Evolutionary conservation across 2,113 vertebrate genomes (phyloP).

Genomic region (cattle (Bos taurus)): ARS-UCD2.0 NC_037357.1:40466001-40466500

Average conservation of each 20-base stretch:
- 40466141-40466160: no score
- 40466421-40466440: neutral
- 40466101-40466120: no score
- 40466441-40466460: neutral
- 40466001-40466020: no score
- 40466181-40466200: no score
- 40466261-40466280: conserved; percentile 52
- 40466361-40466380: conserved; percentile 36
- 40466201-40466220: no score
- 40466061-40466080: no score
- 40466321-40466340: conserved; percentile 69
- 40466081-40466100: no score
- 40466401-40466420: conserved; percentile 43
- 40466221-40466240: neutral
- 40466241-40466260: conserved; percentile 57
- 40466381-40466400: conserved; percentile 7
- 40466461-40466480: neutral
- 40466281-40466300: conserved; percentile 66
- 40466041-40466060: no score
- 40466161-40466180: no score
- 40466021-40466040: no score
- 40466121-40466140: no score
- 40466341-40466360: conserved; percentile 64
- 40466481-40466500: neutral
- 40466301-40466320: conserved; percentile 74